phyloP scores from a whole-genome alignment of 2,113 vertebrate genomes.

The Etheostoma spectabile region DNA sequence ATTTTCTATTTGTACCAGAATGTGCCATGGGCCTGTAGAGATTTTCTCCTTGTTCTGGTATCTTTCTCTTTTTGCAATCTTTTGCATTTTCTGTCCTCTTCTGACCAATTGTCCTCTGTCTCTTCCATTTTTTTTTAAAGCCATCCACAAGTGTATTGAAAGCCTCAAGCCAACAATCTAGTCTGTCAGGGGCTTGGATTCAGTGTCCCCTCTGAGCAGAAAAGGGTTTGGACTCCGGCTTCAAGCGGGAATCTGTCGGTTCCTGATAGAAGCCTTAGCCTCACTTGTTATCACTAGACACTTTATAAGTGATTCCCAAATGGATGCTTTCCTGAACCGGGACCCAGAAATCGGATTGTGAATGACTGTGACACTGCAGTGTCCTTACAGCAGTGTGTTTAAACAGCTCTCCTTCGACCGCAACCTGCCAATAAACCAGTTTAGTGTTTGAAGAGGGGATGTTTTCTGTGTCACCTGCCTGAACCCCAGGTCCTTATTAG shows the following conservation, averaged over 20 bases:
- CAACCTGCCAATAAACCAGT: slow-evolving; percentile 63
- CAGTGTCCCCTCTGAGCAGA: slow-evolving; percentile 15
- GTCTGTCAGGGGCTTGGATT: slow-evolving; percentile 14
- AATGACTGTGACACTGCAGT: slow-evolving; percentile 61
- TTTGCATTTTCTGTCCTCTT: slow-evolving; percentile 9
- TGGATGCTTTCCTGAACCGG: slow-evolving; percentile 64
- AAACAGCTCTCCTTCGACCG: slow-evolving; percentile 39
- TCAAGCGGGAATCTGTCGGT: slow-evolving; percentile 45
- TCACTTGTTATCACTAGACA: slow-evolving; percentile 70
- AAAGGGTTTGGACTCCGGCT: slow-evolving; percentile 30
- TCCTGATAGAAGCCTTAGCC: slow-evolving; percentile 65
- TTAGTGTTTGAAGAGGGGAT: slow-evolving; percentile 56
- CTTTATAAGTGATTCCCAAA: slow-evolving; percentile 75
- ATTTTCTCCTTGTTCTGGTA: neutral
- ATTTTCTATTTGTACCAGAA: neutral
- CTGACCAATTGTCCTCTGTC: neutral
- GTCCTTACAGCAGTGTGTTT: slow-evolving; percentile 55
- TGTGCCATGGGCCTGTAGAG: neutral
- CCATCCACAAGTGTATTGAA: neutral
- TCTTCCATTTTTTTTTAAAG: slow-evolving; percentile 3
- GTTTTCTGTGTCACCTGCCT: slow-evolving; percentile 11
- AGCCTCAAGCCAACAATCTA: neutral
- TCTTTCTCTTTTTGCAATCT: neutral
- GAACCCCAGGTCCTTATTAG: slow-evolving; percentile 47
- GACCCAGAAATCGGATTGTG: slow-evolving; percentile 68